Base-by-base conservation (phyloP, 2,797 vertebrate species). In the Borostomias antarcticus region DNA sequence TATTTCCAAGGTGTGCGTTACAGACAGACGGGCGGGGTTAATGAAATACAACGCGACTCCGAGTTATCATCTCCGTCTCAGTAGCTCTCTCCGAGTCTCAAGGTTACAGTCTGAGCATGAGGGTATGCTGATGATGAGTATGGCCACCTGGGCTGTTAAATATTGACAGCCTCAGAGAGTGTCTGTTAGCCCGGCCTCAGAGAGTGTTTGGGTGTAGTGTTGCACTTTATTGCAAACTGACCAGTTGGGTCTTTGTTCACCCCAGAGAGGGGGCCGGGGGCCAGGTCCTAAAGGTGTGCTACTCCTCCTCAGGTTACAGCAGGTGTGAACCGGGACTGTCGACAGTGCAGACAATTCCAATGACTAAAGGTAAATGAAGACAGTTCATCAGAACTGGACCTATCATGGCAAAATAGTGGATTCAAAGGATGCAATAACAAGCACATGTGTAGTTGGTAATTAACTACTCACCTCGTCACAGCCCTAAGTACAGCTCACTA, bases 281-380 rank as follows among this genome's bases (percentile, higher is more conserved):
- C 66, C 21, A 62, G 5, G 10, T 40, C 25, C 32, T 21, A 4
- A 19, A 54, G 35, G 57, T 2, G 2, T 17, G 64, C 50, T 32
- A 54, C 30, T 64, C 35, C 23, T 54, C 45, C 47, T 68, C 47
- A n/a, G 28, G 58, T 62, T 58, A 45, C 21, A 13, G 40, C 58
- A 66, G 72, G 62, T 70, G 52, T 58, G 32, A 11, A 21, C 11
- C 10, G 19, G 10, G 23, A 25, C 11, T 29, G 11, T 9, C 8
- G 21, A 53, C 51, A n/a, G n/a, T 53, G 51, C 13, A 25, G 17
- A 57, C n/a, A 28, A 6, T 57, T 32, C n/a, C 30, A 32, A 57
- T 19, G 10, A 40, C 35, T 4, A 28, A 56, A 25, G 5, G n/a
- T 21, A 13, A 19, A 35, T 40, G 11, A 26, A 3, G 23, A 37